Evolutionary conservation across 2,888 invertebrate genomes (phyloP).

Genomic region (Luperina testacea): DNA sequence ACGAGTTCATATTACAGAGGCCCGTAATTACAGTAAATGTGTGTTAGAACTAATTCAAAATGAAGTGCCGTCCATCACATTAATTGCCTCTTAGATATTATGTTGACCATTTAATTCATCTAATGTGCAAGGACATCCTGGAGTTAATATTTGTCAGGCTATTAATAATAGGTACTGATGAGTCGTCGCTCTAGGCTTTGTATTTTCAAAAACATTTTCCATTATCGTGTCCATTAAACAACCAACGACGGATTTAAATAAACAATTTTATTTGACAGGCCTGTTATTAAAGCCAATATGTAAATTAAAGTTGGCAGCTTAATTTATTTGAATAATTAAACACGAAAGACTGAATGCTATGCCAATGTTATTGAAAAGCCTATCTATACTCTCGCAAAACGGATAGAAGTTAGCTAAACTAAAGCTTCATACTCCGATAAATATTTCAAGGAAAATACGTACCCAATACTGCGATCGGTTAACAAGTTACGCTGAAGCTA

Average conservation of each 20-base stretch:
- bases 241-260: slow-evolving; percentile 29
- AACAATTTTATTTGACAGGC: slow-evolving; percentile 40
- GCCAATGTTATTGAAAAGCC: slow-evolving; percentile 22
- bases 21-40: slow-evolving; percentile 39
- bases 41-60: slow-evolving; percentile 42
- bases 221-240: slow-evolving; percentile 13
- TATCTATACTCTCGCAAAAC: slow-evolving; percentile 4
- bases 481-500: slow-evolving; percentile 1
- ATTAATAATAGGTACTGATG: slow-evolving; percentile 26
- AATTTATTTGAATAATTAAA: slow-evolving; percentile 50
- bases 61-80: slow-evolving; percentile 46
- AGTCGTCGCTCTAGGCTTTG: background rate
- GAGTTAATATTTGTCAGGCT: slow-evolving; percentile 36
- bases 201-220: slow-evolving; percentile 2
- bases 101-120: slow-evolving; percentile 57
- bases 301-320: slow-evolving; percentile 50
- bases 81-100: slow-evolving; percentile 49
- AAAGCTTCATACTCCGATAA: slow-evolving; percentile 18
- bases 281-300: slow-evolving; percentile 43
- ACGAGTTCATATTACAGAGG: slow-evolving; percentile 29
- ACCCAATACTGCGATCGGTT: background rate
- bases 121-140: slow-evolving; percentile 39
- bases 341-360: slow-evolving; percentile 30
- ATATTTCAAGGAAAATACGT: slow-evolving; percentile 28
- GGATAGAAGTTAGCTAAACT: background rate